Percentiles rank a stretch among this genome's conserved stretches.
Evolutionary conservation across 1,140 invertebrate genomes (phyloP).

Genomic region (Drosophila subpulchrella): DNA sequence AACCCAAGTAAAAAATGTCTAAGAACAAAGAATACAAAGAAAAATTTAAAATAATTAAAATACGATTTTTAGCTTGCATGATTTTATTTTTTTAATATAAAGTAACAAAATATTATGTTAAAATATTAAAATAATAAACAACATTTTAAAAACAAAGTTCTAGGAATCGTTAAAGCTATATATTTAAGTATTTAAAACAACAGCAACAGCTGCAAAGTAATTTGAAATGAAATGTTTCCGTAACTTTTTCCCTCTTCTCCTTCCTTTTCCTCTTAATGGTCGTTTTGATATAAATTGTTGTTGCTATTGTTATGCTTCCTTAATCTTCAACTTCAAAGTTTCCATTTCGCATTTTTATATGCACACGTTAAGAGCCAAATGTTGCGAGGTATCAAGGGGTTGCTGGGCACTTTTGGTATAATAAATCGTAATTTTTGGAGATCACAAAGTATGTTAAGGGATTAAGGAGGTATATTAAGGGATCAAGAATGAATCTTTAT

Average conservation of each 20-base stretch:
- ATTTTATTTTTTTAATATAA: no score
- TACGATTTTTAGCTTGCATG: background rate
- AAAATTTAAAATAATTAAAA: background rate
- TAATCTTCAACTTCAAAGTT: conserved; percentile 44
- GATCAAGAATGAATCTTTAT: no score
- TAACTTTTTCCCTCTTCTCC: background rate
- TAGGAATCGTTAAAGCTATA: no score
- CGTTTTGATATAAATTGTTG: conserved; percentile 23
- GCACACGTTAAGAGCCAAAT: conserved; percentile 21
- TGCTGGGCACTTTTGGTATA: background rate
- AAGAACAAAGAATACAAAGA: background rate
- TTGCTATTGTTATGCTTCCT: conserved; percentile 22
- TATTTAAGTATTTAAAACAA: no score
- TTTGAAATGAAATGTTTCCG: conserved; percentile 2
- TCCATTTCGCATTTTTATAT: conserved; percentile 27
- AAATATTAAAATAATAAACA: no score
- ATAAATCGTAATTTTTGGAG: background rate
- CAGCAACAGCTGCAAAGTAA: conserved; percentile 20
- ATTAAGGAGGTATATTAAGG: no score
- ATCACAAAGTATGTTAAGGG: no score
- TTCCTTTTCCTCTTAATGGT: background rate
- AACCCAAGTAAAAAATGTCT: background rate
- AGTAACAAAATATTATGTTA: no score
- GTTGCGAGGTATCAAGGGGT: conserved; percentile 1
- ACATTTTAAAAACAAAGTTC: no score